Evolutionary conservation across 2,888 invertebrate genomes (phyloP), one percentile per base, ranked within the genome.

Genomic region (Pandemis corylana): DNA sequence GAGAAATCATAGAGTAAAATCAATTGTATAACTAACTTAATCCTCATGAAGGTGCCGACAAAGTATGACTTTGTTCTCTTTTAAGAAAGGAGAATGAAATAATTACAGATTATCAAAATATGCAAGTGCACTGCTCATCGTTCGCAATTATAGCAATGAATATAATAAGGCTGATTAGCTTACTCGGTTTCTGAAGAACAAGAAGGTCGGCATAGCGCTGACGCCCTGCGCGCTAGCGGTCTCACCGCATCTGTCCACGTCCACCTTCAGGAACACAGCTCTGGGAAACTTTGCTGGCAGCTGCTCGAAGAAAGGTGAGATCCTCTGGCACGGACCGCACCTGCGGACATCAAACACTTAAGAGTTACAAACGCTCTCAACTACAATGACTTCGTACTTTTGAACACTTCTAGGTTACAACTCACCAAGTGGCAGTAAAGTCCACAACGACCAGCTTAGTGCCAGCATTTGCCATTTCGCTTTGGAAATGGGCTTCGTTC

Each of bases 181-280:
- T 89, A 96, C 96, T 87, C 96, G 95, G 88, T 97, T 99, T 81
- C 97, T 96, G 89, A 98, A 99, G 87, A 99, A 98, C 80, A 99
- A 96, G 87, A 99, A 99, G 0, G 99, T 99, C 41, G 99, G 99
- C 99, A 99, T 99, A 0, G 99, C 98, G 73, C 97, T 97, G 59
- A 99, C 97, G 71, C 98, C 98, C 87, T 99, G 97, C 13, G 96
- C 95, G 42, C 97, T 96, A 2, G 90, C n/a, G n/a, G n/a, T n/a
- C n/a, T n/a, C n/a, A n/a, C n/a, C n/a, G n/a, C n/a, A n/a, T n/a
- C n/a, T n/a, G n/a, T n/a, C n/a, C n/a, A n/a, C n/a, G n/a, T 99
- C 99, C 9, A 99, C 98, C 93, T 99, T 98, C 15, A 99, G 91
- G 86, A 99, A 99, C 15, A 98, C 96, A 13, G 98, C 99, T 81